Percentiles rank a stretch among this genome's conserved stretches.
phyloP scores from a whole-genome alignment of 1,140 invertebrate genomes.

The Trissolcus basalis region DNA sequence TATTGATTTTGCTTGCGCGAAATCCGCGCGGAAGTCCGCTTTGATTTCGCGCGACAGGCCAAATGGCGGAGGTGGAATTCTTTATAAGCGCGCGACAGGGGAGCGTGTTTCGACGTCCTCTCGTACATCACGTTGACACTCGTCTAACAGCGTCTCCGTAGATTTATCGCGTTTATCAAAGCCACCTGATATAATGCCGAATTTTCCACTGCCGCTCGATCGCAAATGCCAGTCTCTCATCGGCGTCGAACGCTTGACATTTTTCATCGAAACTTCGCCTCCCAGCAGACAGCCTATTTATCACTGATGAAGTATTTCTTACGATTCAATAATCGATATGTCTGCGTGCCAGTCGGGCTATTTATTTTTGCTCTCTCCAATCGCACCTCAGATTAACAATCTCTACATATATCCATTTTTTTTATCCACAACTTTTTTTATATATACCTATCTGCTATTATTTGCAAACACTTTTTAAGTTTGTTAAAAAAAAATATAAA shows the following conservation, averaged over 20 bases:
- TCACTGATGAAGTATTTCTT: constrained; percentile 30
- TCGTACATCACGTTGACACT: constrained; percentile 70
- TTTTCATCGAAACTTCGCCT: constrained; percentile 20
- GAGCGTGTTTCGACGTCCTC: constrained; percentile 49
- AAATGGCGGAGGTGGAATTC: constrained; percentile 23
- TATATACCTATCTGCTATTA: too few species aligned
- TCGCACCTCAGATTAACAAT: too few species aligned
- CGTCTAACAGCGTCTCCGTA: constrained; percentile 65
- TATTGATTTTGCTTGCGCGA: constrained; percentile 52
- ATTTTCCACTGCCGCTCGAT: constrained; percentile 47
- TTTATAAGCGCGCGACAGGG: constrained; percentile 35
- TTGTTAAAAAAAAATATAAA: too few species aligned
- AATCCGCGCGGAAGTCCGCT: constrained; percentile 44
- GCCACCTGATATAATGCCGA: constrained; percentile 61
- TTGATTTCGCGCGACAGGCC: constrained; percentile 26
- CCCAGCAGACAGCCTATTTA: constrained; percentile 12
- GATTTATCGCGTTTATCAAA: constrained; percentile 72
- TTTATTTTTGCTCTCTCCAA: neutral
- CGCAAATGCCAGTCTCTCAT: constrained; percentile 10
- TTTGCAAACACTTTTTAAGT: too few species aligned
- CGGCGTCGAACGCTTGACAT: constrained; percentile 1
- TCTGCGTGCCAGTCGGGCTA: neutral
- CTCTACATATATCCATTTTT: too few species aligned
- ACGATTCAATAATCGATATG: constrained; percentile 22
- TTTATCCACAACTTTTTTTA: too few species aligned